Percentiles rank a stretch among this genome's conserved stretches.
Evolutionary conservation across 2,113 vertebrate genomes (phyloP).

Genomic region (Miniopterus natalensis): DNA sequence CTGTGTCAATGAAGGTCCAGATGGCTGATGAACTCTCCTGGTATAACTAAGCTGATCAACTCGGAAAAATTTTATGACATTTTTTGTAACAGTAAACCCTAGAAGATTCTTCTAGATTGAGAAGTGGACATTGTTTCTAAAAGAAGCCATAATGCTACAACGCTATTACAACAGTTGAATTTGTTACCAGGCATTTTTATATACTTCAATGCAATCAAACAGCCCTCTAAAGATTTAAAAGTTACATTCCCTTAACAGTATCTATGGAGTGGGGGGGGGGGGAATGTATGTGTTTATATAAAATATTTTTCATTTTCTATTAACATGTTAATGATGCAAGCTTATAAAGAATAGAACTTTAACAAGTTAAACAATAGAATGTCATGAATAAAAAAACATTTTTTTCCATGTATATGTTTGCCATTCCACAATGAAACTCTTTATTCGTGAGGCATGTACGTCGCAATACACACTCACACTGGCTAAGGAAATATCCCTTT

Average conservation of each 20-base stretch:
- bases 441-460: neutral
- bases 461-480: neutral
- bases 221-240: neutral
- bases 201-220: neutral
- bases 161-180: neutral
- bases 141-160: neutral
- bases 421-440: neutral
- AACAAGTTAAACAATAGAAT: neutral
- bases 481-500: neutral
- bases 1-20: neutral
- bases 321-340: neutral
- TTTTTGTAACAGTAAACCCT: neutral
- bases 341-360: conserved; percentile 32
- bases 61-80: neutral
- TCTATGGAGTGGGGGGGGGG: neutral
- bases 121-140: neutral
- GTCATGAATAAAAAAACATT: neutral
- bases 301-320: neutral
- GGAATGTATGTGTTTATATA: neutral
- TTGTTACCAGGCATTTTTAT: neutral
- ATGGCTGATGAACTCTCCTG: neutral
- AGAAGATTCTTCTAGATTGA: neutral
- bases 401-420: neutral
- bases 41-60: neutral
- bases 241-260: neutral